Percentiles rank a stretch among this genome's conserved stretches.
Evolutionary conservation across 2,113 vertebrate species (phyloP).

Genomic region (Dascyllus trimaculatus): DNA sequence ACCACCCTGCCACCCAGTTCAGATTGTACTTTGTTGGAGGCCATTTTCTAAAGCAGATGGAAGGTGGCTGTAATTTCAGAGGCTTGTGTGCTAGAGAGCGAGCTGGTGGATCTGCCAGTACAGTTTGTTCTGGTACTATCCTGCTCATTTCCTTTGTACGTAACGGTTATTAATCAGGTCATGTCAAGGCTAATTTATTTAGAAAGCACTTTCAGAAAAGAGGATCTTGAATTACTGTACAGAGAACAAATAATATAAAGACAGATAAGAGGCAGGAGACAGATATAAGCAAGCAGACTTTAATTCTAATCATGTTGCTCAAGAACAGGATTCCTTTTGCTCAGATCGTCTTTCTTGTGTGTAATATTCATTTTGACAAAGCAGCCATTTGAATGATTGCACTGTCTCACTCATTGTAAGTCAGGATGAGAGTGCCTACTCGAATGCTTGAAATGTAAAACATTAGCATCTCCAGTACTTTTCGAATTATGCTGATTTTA

Average conservation of each 20-base stretch:
- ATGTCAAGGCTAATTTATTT: slow-evolving; percentile 36
- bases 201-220: slow-evolving; percentile 27
- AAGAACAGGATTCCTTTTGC: slow-evolving; percentile 8
- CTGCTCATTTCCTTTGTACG: slow-evolving; percentile 45
- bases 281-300: slow-evolving; percentile 14
- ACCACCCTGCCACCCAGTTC: slow-evolving; percentile 68
- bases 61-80: slow-evolving; percentile 71
- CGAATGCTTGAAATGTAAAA: slow-evolving; percentile 23
- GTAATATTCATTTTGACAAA: slow-evolving; percentile 38
- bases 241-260: slow-evolving; percentile 46
- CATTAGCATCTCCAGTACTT: slow-evolving; percentile 22
- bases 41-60: slow-evolving; percentile 79
- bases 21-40: slow-evolving; percentile 71
- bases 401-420: slow-evolving; percentile 22
- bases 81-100: slow-evolving; percentile 51
- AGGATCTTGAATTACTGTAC: slow-evolving; percentile 30
- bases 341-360: slow-evolving; percentile 23
- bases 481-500: slow-evolving; percentile 44
- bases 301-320: slow-evolving; percentile 31
- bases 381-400: slow-evolving; percentile 24
- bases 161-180: slow-evolving; percentile 27
- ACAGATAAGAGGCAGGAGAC: slow-evolving; percentile 23
- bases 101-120: slow-evolving; percentile 39
- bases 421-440: slow-evolving; percentile 10
- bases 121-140: slow-evolving; percentile 54